Conservation (phyloP, 2,888 invertebrate species). For the Leptinotarsa haldemani region DNA sequence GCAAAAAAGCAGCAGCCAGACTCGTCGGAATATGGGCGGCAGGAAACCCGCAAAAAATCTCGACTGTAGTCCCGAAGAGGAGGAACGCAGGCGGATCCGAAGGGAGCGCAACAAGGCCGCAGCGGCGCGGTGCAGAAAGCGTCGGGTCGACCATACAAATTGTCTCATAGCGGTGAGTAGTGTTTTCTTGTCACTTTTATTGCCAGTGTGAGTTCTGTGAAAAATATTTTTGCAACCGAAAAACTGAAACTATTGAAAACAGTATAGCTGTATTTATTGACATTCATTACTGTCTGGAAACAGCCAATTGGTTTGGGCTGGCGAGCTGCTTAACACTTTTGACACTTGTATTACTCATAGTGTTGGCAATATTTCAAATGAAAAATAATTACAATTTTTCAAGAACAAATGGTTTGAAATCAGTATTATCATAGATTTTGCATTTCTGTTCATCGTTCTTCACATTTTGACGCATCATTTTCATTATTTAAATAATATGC, state of each 20-base stretch:
- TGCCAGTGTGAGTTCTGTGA: neutral
- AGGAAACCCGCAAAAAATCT: slow-evolving; percentile 81
- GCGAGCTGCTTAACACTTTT: too few relatives aligned
- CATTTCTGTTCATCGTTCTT: too few relatives aligned
- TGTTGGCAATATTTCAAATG: too few relatives aligned
- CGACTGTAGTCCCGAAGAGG: slow-evolving; percentile 90
- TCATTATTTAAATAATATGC: too few relatives aligned
- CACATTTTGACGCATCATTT: too few relatives aligned
- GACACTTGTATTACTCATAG: too few relatives aligned
- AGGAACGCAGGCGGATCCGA: slow-evolving; percentile 86
- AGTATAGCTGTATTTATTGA: too few relatives aligned
- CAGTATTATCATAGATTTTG: neutral
- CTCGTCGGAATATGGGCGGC: slow-evolving; percentile 85
- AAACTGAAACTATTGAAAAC: too few relatives aligned
- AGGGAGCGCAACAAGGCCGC: slow-evolving; percentile 97
- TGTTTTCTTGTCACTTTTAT: neutral
- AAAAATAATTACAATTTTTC: too few relatives aligned
- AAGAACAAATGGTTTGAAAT: too few relatives aligned
- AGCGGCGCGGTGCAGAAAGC: slow-evolving; percentile 95
- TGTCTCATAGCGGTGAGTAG: slow-evolving; percentile 78
- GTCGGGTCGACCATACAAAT: slow-evolving; percentile 96
- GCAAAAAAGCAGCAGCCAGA: slow-evolving; percentile 52
- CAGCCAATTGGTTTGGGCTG: too few relatives aligned
- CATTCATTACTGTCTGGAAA: too few relatives aligned
- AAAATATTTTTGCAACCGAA: neutral